Conservation (phyloP, 2,888 invertebrate species). For the Noctua pronuba region DNA sequence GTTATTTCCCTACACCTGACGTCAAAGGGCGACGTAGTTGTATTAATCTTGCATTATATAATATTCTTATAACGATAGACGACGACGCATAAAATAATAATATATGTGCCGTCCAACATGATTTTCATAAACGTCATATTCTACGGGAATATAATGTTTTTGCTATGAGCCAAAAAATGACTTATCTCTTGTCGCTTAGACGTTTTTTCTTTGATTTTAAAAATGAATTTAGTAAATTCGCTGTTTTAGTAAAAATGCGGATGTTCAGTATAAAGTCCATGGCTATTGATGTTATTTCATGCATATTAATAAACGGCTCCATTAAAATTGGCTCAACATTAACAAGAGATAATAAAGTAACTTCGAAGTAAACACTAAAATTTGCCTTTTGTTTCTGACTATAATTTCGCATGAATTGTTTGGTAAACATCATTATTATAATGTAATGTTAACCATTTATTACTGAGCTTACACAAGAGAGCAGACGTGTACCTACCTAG, state of each 20-base stretch:
- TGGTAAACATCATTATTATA: conserved; percentile 37
- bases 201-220: conserved; percentile 11
- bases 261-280: background rate
- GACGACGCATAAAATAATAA: conserved; percentile 5
- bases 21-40: conserved; percentile 16
- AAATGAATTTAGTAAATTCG: background rate
- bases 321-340: conserved; percentile 38
- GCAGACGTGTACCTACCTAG: background rate
- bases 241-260: background rate
- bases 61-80: conserved; percentile 1
- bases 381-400: conserved; percentile 32
- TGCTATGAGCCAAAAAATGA: conserved; percentile 24
- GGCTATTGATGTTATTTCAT: conserved; percentile 5
- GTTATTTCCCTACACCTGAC: conserved; percentile 12
- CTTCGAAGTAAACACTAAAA: conserved; percentile 32
- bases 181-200: conserved; percentile 9
- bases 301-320: conserved; percentile 1
- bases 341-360: conserved; percentile 37
- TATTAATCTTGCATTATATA: conserved; percentile 11
- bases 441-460: conserved; percentile 25
- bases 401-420: conserved; percentile 42
- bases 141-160: conserved; percentile 22
- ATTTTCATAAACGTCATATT: conserved; percentile 37
- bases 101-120: conserved; percentile 16
- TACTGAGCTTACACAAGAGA: conserved; percentile 7